A percentile compares a stretch with the other conserved stretches of the same genome.
phyloP scores from a whole-genome alignment of 2,888 invertebrate species.

The Rhamphomyia laevipes region DNA sequence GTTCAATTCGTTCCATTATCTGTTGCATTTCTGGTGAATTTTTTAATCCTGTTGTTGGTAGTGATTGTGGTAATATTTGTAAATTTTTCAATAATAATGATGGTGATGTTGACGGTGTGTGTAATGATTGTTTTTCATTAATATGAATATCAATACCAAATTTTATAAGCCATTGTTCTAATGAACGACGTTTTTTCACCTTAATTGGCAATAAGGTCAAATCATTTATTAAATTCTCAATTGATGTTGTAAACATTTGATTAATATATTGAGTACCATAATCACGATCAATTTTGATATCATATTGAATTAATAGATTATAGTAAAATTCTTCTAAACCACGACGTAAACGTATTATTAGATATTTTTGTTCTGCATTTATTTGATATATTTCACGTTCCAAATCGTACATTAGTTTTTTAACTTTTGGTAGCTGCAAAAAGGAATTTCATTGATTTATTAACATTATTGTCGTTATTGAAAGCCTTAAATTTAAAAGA shows the following conservation, averaged over 20 bases:
- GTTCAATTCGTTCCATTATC: too few species aligned
- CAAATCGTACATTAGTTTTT: constrained; percentile 28
- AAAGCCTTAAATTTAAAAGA: too few species aligned
- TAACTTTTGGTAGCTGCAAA: constrained; percentile 4
- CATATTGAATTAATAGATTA: constrained; percentile 17
- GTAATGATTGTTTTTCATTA: not conserved
- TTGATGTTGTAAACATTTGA: constrained; percentile 21
- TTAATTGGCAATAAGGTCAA: constrained; percentile 22
- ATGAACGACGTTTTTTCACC: constrained; percentile 23
- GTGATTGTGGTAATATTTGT: too few species aligned
- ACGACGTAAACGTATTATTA: constrained; percentile 25
- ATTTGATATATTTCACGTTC: constrained; percentile 32
- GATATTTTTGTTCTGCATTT: constrained; percentile 29
- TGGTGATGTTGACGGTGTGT: too few species aligned
- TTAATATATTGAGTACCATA: constrained; percentile 24
- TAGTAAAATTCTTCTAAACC: constrained; percentile 25
- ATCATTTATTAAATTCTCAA: constrained; percentile 19
- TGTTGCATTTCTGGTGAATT: too few species aligned
- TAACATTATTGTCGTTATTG: too few species aligned
- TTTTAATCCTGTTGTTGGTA: too few species aligned
- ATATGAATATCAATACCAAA: constrained; percentile 2
- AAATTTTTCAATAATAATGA: too few species aligned
- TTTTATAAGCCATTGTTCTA: constrained; percentile 28
- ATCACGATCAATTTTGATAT: constrained; percentile 20
- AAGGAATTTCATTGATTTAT: too few species aligned